Evolutionary conservation across 2,797 vertebrate species (phyloP), one percentile per base, ranked within the genome.

Genomic region (Glyptemys insculpta): DNA sequence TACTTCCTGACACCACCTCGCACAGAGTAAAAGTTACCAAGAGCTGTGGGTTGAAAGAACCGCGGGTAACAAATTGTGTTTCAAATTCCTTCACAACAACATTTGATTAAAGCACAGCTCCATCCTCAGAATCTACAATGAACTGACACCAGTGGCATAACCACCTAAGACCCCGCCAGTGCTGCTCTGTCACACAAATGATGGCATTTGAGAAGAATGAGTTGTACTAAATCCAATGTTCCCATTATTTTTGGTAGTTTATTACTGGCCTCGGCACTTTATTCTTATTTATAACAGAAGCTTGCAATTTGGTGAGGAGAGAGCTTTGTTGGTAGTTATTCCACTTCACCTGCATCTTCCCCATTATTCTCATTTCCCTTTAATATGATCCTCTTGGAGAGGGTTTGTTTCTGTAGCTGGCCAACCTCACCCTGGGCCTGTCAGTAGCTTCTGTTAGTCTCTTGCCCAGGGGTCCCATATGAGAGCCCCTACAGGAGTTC

Each of bases 351-450:
- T 18, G 56, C 21, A 78, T 0, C 0, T 0, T 47, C 1, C 2
- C 59, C 81, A 85, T 14, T 50, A 0, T 1, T 47, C 1, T 74
- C 52, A 5, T 1, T 0, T 23, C n/a, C 53, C 14, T 2, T 1
- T 47, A 12, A 4, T 16, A 1, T 15, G 8, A 79, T 76, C 1
- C 1, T 54, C 5, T 6, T 83, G 86, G 83, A 41, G 15, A 92
- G 80, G 23, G 31, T 54, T 65, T 18, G 16, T 65, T 65, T 18
- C 34, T 65, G 16, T 65, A 62, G 29, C 14, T 31, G 14, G 59
- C 14, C 14, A 31, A 16, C 5, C 59, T 62, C 59, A 34, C 6
- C 34, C 16, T n/a, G 62, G 34, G 2, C 62, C 18, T 34, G 3
- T 34, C 31, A 34, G 31, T 62, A 62, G 59, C 57, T 29, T 16